Percentiles rank a stretch among this genome's conserved stretches.
These are phyloP conservation scores for Pollenia labialis DNA, from an alignment of 2,888 invertebrate species.

Conservation along the genomic window DNA sequence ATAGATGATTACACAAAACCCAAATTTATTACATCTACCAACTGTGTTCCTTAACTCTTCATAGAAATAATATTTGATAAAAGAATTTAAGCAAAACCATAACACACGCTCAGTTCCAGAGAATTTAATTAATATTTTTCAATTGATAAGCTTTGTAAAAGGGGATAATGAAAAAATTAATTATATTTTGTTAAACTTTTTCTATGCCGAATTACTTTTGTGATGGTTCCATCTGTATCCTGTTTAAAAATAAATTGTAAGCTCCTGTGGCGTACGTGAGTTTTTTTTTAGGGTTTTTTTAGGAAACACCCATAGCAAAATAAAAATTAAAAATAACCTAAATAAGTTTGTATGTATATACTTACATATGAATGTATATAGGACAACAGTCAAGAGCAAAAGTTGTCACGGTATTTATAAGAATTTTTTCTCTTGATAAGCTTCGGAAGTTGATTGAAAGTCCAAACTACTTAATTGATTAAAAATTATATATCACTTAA, in stretches of 20 bases:
- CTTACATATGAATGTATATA: no score
- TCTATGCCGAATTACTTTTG: not conserved
- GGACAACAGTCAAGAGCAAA: not conserved
- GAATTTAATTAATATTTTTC: not conserved
- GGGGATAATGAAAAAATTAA: constrained; percentile 26
- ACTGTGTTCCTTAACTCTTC: not conserved
- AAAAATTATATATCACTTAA: no score
- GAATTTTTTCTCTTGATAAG: no score
- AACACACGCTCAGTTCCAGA: not conserved
- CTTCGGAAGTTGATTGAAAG: no score
- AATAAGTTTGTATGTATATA: no score
- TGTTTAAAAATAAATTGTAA: constrained; percentile 12
- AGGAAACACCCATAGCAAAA: not conserved
- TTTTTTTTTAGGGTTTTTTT: not conserved
- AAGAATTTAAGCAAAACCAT: not conserved
- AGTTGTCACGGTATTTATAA: no score
- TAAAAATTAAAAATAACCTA: not conserved
- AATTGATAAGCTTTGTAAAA: constrained; percentile 21
- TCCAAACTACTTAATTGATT: no score
- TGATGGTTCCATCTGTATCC: constrained; percentile 35
- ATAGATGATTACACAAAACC: not conserved
- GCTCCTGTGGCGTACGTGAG: not conserved
- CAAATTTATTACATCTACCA: not conserved
- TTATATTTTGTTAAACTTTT: constrained; percentile 19
- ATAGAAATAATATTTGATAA: not conserved